Percentiles rank a stretch among this genome's conserved stretches.
Conservation (phyloP, 2,888 invertebrate species). For the Drosophila heteroneura region DNA sequence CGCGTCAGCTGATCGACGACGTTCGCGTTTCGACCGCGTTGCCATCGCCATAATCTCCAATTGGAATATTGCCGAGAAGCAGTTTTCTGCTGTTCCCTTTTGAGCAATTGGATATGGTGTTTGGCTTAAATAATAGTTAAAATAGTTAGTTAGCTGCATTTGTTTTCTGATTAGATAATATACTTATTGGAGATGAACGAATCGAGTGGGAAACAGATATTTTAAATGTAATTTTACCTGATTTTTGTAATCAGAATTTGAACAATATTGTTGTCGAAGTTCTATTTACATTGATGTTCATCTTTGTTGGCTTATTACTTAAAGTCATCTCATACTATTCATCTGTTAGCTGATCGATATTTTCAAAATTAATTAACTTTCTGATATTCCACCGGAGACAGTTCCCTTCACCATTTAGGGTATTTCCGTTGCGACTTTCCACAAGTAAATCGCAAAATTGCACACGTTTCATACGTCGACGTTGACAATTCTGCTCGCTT, state of each 20-base stretch:
- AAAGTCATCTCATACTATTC: neutral
- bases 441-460: neutral
- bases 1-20: constrained; percentile 52
- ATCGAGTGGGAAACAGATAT: constrained; percentile 1
- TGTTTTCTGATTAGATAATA: constrained; percentile 23
- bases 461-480: constrained; percentile 1
- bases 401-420: neutral
- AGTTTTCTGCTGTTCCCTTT: neutral
- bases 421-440: constrained; percentile 8
- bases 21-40: constrained; percentile 1
- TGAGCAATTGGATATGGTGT: neutral
- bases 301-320: neutral
- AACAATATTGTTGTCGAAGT: neutral
- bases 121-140: constrained; percentile 20
- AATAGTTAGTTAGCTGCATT: neutral
- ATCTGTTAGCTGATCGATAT: neutral
- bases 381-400: neutral
- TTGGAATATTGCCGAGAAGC: constrained; percentile 14
- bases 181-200: neutral
- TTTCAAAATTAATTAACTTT: neutral
- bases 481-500: constrained; percentile 26
- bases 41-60: constrained; percentile 16
- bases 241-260: neutral
- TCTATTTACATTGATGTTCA: neutral
- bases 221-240: neutral